Evolutionary conservation across 2,113 vertebrate genomes (phyloP).

Genomic region (Pitta sordida): DNA sequence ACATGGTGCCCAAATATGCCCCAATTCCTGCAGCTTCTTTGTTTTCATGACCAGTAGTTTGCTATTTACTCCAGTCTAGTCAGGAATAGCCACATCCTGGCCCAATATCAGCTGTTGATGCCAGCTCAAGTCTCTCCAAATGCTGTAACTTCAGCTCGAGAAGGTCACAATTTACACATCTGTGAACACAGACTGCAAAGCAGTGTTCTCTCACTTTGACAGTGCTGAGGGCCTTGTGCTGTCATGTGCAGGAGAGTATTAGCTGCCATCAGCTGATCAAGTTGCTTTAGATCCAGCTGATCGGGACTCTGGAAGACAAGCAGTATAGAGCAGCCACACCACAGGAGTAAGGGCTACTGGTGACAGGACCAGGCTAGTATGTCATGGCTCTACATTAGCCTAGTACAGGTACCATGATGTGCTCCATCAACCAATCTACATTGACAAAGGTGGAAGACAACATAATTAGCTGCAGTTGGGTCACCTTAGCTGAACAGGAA

Average conservation of each 20-base stretch:
- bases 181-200: background rate
- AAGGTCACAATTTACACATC: background rate
- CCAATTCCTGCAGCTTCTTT: background rate
- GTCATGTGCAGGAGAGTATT: fast-evolving
- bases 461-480: background rate
- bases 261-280: background rate
- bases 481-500: background rate
- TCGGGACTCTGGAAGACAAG: background rate
- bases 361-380: background rate
- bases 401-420: background rate
- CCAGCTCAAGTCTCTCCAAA: background rate
- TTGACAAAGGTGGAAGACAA: background rate
- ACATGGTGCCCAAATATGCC: background rate
- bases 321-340: background rate
- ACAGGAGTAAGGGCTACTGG: background rate
- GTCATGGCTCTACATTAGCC: background rate
- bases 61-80: background rate
- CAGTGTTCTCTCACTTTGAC: background rate
- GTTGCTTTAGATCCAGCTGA: background rate
- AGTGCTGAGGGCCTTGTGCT: background rate
- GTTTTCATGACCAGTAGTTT: background rate
- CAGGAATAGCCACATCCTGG: background rate
- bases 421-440: background rate
- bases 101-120: background rate
- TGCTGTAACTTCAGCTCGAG: background rate